Base-by-base conservation (phyloP, 2,888 invertebrate genomes). In the Pantelozetes paolii region DNA sequence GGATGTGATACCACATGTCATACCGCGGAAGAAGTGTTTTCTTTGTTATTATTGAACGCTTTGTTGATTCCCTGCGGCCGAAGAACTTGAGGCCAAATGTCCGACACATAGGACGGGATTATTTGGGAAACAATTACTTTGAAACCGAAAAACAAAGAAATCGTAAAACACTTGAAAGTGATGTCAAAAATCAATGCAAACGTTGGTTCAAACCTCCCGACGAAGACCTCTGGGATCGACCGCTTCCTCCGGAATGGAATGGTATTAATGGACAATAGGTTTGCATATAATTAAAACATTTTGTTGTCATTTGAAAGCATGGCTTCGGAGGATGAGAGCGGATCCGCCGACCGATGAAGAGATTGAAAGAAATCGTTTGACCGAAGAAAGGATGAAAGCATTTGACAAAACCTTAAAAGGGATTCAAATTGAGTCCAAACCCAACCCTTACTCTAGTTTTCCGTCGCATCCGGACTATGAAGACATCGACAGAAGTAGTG, bases 121-220 rank as follows among this genome's bases (percentile, higher is more conserved):
- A 74, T 74, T 57, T 74, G 32, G 74, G 74, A 3, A 74, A 74
- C 26, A 69, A 50, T 42, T 74, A 74, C 28, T 74, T 50, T 54
- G 74, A 74, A 42, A 54, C 32, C 62, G 72, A 72, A 42, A 48
- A 15, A 8, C 18, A 36, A 18, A 2, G 48, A 70, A 57, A 69
- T 30, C 13, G 36, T 67, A 40, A 15, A 36, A 40, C 5, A 67
- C 5, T 36, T n/a, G 2, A 2, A 28, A 32, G 13, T 28, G 54
- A 57, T 26, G 13, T 50, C 1, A 70, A 30, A 28, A 2, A 48
- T 26, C 28, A 48, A 3, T 26, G 70, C 15, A 32, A 28, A 8
- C 48, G 74, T 28, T 74, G 54, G 57, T 74, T 74, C 69, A 70
- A 74, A 59, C 70, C 74, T 18, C 26, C n/a, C 2, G 26, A 3